A percentile compares a stretch with the other conserved stretches of the same genome.
Conservation (phyloP, 2,888 invertebrate genomes). For the Sarcophaga caerulescens region DNA sequence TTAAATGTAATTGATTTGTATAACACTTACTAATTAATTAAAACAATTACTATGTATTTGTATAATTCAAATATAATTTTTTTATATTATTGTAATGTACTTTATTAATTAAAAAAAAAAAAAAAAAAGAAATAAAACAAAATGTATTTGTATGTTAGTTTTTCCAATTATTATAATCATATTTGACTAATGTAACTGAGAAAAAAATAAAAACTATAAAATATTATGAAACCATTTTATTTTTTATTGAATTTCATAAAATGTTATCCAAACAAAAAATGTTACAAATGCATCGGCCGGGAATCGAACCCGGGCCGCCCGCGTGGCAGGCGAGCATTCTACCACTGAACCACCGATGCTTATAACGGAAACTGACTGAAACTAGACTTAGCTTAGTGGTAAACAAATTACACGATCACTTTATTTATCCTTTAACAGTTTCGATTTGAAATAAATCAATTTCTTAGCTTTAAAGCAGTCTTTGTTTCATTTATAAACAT, state of each 20-base stretch:
- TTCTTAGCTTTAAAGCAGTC: too few relatives aligned
- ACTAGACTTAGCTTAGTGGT: neutral
- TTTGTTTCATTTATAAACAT: too few relatives aligned
- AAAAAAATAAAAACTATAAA: conserved; percentile 4
- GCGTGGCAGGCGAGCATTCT: conserved; percentile 73
- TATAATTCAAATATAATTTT: neutral
- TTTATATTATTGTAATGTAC: conserved; percentile 34
- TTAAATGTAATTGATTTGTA: conserved; percentile 8
- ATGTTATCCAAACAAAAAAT: neutral
- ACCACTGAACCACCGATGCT: conserved; percentile 72
- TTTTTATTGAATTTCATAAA: neutral
- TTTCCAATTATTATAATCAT: conserved; percentile 44
- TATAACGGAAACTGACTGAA: neutral
- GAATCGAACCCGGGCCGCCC: conserved; percentile 73
- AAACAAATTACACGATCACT: too few relatives aligned
- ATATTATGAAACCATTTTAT: neutral
- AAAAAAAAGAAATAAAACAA: neutral
- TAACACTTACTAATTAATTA: conserved; percentile 7
- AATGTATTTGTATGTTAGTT: conserved; percentile 39
- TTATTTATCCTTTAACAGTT: too few relatives aligned
- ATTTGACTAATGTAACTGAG: conserved; percentile 25
- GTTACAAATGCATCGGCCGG: conserved; percentile 69
- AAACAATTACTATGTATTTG: conserved; percentile 17
- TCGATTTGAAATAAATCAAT: too few relatives aligned
- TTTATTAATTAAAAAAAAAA: conserved; percentile 18